phyloP scores from a whole-genome alignment of 2,888 invertebrate species.

The Tipula lateralis region DNA sequence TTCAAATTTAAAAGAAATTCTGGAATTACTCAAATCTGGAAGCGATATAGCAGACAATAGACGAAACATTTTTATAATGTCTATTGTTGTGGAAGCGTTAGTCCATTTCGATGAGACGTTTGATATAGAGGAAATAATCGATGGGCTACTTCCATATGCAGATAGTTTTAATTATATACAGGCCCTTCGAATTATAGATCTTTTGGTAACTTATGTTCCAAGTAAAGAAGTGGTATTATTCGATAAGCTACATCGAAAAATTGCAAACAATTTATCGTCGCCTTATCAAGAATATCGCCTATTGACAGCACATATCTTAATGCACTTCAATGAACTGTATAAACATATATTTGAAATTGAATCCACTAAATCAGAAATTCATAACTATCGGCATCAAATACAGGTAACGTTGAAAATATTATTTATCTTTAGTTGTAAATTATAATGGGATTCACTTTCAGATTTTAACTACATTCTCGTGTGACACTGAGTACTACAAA shows the following conservation, averaged over 20 bases:
- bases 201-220: constrained; percentile 50
- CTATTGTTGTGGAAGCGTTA: constrained; percentile 56
- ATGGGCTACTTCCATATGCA: constrained; percentile 50
- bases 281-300: constrained; percentile 65
- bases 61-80: constrained; percentile 52
- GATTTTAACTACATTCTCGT: neutral
- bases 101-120: constrained; percentile 50
- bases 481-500: constrained; percentile 12
- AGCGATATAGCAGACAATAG: neutral
- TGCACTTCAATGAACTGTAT: neutral
- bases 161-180: constrained; percentile 50
- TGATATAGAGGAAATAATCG: constrained; percentile 49
- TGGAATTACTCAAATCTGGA: neutral
- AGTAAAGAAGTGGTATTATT: constrained; percentile 45
- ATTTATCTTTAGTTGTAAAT: neutral
- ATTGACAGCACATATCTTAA: constrained; percentile 60
- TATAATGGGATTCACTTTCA: too few relatives aligned
- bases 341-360: constrained; percentile 60
- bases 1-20: neutral
- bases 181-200: constrained; percentile 54
- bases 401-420: neutral
- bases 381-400: constrained; percentile 75
- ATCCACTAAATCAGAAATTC: constrained; percentile 63
- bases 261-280: constrained; percentile 62
- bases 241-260: constrained; percentile 51